Base-by-base conservation (phyloP, 2,888 invertebrate species). In the Belgica antarctica region DNA sequence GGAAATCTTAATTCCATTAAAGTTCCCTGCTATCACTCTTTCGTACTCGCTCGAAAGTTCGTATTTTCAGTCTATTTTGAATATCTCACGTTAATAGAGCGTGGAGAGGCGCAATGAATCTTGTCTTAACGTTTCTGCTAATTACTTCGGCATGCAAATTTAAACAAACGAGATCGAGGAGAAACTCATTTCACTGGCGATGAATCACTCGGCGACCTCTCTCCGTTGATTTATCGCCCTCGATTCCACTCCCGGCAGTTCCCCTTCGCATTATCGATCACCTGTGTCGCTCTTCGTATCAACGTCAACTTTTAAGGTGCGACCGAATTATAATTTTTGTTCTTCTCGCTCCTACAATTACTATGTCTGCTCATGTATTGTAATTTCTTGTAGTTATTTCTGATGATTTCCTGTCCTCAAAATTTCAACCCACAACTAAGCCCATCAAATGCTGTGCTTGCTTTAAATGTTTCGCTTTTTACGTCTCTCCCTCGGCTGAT, bases 351-450 rank as follows among this genome's bases (percentile, higher is more conserved):
- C 34, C 52, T 68, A 68, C 68, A 68, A 68, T 68, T 68, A 68
- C 34, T 65, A 5, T 46, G 63, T 24, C 25, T 46, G 68, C 52
- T 68, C 46, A 70, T 28, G 41, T 70, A 61, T 61, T 59, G 41
- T 70, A 70, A 70, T 70, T 70, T 70, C 70, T 70, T 36, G 70
- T 61, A 61, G 41, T 70, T 61, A 61, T 70, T 70, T 70, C 57
- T 70, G 70, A 70, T 27, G 70, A 70, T 70, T 70, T 70, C 70
- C 70, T 70, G 70, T 70, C 70, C 34, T 47, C 57, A 41, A 70
- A 69, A 65, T 31, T n/a, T 65, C 70, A 61, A 25, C 70, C 70
- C 70, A 70, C 22, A 62, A 57, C 19, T 68, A 28, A 57, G 52
- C 65, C 24, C 31, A 52, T 19, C 68, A 28, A 25, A 46, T 59